Evolutionary conservation across 2,113 vertebrate species (phyloP), one percentile per base, ranked within the genome.

Genomic region (Nothobranchius furzeri): DNA sequence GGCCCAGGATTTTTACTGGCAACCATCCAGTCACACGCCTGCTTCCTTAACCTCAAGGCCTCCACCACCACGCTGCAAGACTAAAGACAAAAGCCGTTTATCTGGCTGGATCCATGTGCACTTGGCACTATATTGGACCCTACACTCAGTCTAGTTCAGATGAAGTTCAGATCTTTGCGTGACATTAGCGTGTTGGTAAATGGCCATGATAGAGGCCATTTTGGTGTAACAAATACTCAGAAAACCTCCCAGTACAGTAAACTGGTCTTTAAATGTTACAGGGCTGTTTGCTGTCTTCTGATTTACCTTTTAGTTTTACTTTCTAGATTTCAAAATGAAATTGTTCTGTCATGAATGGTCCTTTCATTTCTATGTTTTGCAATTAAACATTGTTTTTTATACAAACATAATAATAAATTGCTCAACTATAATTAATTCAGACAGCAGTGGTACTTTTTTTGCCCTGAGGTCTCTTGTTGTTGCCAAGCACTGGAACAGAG

Each of bases 1-100:
- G 87, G 66, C 67, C 37, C 43, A 37, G 55, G 74, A 72, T 82
- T 89, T 80, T 49, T 78, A 67, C 60, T 84, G 85, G 87, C 72
- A 76, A 52, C 54, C 24, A 60, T 84, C 83, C 82, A 76, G 57
- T 66, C 47, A 64, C 60, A 65, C 24, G 52, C 63, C 78, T 76
- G 73, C 76, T 78, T 72, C 68, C 61, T 69, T 83, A 79, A 83
- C 82, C 70, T 64, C 72, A 54, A 75, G 64, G 75, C 68, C 61
- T 76, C 45, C 51, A 50, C 77, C 77, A 68, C 70, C 67, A 43
- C 70, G 64, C 58, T 67, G 35, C 59, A 42, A 12, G 58, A 77
- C 70, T 75, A 75, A 64, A 56, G 36, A 58, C 35, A 46, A 12
- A 50, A 51, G n/a, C 1, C 2, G 4, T 60, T 60, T 51, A 63